Percentiles rank a stretch among this genome's conserved stretches.
Conservation (phyloP, 2,113 vertebrate genomes). For the Bettongia penicillata region DNA sequence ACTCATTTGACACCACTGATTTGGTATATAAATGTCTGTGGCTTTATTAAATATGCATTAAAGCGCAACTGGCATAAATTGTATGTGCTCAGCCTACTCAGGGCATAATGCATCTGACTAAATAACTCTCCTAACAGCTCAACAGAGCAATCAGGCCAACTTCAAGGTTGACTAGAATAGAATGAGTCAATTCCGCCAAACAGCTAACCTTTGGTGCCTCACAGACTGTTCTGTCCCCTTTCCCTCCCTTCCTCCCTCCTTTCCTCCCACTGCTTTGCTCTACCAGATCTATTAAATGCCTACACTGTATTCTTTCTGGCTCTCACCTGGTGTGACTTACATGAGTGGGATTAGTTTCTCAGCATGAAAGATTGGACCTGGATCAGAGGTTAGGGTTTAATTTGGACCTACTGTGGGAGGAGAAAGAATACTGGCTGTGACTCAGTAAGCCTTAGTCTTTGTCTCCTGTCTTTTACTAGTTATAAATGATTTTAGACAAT, state of each 20-base stretch:
- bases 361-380: background rate
- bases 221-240: background rate
- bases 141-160: constrained; percentile 76
- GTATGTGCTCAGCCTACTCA: constrained; percentile 79
- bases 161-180: constrained; percentile 69
- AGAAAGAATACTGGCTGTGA: background rate
- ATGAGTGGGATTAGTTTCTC: background rate
- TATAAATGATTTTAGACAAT: background rate
- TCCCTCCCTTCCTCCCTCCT: background rate
- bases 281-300: background rate
- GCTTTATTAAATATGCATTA: constrained; percentile 86
- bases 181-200: constrained; percentile 54
- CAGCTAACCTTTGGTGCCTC: constrained; percentile 4
- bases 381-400: background rate
- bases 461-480: background rate
- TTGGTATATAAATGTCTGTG: constrained; percentile 81
- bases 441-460: background rate
- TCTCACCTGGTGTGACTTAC: background rate
- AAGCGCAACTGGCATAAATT: constrained; percentile 83
- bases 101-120: constrained; percentile 80
- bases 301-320: background rate
- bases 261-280: background rate
- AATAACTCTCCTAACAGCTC: constrained; percentile 82
- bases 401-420: background rate
- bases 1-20: constrained; percentile 83